Percentiles rank a stretch among this genome's conserved stretches.
Evolutionary conservation across 2,113 vertebrate genomes (phyloP).

Genomic region (Oriolus oriolus): DNA sequence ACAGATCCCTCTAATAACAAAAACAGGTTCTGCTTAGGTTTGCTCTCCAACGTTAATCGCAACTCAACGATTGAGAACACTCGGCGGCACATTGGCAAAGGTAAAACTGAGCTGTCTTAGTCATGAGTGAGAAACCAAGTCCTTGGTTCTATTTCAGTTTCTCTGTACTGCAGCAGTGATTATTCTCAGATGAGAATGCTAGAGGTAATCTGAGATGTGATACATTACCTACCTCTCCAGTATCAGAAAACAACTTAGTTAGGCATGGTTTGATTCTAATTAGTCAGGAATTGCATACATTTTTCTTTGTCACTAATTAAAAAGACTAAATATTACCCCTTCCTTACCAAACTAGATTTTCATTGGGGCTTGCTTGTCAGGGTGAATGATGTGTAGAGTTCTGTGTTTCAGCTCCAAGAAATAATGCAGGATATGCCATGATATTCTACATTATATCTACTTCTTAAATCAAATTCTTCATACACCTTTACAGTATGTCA

Average conservation of each 20-base stretch:
- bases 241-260: not conserved
- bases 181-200: not conserved
- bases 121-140: not conserved
- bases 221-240: not conserved
- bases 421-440: not conserved
- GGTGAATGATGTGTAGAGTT: not conserved
- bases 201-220: not conserved
- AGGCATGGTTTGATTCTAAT: not conserved
- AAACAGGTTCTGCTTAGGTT: constrained; percentile 94
- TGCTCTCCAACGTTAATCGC: constrained; percentile 94
- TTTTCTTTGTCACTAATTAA: not conserved
- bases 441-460: not conserved
- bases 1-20: constrained; percentile 97
- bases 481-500: not conserved
- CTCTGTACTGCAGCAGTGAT: not conserved
- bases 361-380: not conserved
- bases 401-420: not conserved
- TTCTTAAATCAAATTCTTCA: not conserved
- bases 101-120: constrained; percentile 50
- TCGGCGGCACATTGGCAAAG: constrained; percentile 93
- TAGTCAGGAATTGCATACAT: not conserved
- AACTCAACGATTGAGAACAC: constrained; percentile 97
- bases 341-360: not conserved
- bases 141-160: not conserved
- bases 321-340: not conserved